These are phyloP conservation scores for Alethe diademata DNA, from an alignment of 2,113 vertebrate genomes.

Conservation along the genomic window DNA sequence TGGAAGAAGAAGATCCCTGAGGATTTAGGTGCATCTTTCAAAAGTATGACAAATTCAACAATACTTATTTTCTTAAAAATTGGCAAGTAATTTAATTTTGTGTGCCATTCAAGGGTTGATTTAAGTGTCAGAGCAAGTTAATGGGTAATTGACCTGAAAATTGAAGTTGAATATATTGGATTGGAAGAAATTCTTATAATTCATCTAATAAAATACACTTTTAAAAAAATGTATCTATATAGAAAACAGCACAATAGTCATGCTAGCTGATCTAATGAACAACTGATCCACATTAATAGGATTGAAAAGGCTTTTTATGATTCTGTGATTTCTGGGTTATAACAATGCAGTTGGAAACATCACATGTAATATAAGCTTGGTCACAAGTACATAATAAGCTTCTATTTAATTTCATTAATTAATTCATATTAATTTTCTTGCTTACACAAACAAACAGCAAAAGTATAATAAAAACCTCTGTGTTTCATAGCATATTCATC, in stretches of 20 bases:
- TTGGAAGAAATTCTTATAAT: neutral
- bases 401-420: neutral
- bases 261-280: neutral
- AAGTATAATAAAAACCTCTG: accelerated
- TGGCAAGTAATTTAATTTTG: neutral
- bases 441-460: neutral
- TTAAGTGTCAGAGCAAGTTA: neutral
- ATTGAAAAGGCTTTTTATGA: neutral
- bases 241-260: neutral
- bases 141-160: neutral
- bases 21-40: neutral
- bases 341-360: neutral
- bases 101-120: neutral
- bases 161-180: neutral
- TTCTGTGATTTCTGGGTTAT: neutral
- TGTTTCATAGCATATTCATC: neutral
- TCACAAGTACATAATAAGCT: neutral
- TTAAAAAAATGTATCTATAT: neutral
- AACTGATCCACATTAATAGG: neutral
- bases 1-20: neutral
- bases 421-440: neutral
- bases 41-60: neutral
- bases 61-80: neutral
- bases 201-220: neutral
- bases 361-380: neutral